phyloP scores from a whole-genome alignment of 37 sponge, comb jelly and placozoan genomes.

The Amphimedon queenslandica region DNA sequence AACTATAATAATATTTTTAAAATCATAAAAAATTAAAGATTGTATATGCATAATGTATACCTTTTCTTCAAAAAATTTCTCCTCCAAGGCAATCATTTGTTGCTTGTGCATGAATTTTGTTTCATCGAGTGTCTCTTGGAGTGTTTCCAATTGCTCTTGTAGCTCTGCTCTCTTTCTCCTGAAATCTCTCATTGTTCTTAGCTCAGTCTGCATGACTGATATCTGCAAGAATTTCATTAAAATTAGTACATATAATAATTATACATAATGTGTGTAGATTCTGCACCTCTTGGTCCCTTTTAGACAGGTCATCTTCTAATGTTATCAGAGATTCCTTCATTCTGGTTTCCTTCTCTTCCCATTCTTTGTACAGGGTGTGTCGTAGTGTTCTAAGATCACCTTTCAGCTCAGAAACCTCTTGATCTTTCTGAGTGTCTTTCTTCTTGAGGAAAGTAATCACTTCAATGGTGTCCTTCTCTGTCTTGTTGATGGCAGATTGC shows the following conservation, averaged over 20 bases:
- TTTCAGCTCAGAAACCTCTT: conserved; percentile 20
- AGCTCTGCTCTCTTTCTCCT: conserved; percentile 60
- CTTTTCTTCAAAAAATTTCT: conserved; percentile 85
- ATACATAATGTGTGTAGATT: neutral
- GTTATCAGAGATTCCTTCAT: conserved; percentile 13
- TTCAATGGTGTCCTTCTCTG: conserved; percentile 93
- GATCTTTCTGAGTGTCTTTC: conserved; percentile 70
- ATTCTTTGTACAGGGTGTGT: conserved; percentile 51
- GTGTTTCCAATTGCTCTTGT: conserved; percentile 74
- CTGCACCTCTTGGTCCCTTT: conserved; percentile 43
- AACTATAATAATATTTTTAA: conserved; percentile 10
- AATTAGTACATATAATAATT: neutral
- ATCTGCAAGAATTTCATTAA: conserved; percentile 22
- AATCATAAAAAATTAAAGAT: neutral
- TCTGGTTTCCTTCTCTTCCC: conserved; percentile 33
- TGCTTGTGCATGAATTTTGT: conserved; percentile 44
- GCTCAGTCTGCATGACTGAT: conserved; percentile 70
- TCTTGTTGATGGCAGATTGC: conserved; percentile 73
- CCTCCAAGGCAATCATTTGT: conserved; percentile 50
- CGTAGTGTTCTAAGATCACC: conserved; percentile 66
- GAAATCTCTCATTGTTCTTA: conserved; percentile 87
- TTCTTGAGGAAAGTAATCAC: conserved; percentile 89
- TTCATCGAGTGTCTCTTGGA: conserved; percentile 35
- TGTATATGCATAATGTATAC: neutral
- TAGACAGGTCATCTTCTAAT: conserved; percentile 31